These are phyloP conservation scores for Alfaro cultratus DNA, from an alignment of 2,797 vertebrate species.

Conservation along the genomic window DNA sequence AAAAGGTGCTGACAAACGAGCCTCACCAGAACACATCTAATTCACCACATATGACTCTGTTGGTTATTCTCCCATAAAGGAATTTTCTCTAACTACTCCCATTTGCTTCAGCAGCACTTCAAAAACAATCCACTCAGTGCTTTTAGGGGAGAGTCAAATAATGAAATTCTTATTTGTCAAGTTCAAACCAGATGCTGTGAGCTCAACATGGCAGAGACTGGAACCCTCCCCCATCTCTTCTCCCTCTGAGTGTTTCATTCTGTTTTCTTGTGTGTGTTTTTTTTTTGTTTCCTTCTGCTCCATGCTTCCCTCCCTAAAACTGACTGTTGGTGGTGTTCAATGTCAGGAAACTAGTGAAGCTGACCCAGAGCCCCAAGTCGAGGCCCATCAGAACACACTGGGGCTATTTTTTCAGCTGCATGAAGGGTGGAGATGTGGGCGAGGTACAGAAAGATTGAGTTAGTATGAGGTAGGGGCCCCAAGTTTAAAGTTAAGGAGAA, in stretches of 20 bases:
- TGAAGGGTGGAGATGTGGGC: constrained; percentile 34
- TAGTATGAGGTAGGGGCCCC: constrained; percentile 45
- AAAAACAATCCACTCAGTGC: constrained; percentile 62
- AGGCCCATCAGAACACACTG: constrained; percentile 63
- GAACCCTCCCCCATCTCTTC: constrained; percentile 4
- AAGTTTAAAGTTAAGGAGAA: constrained; percentile 21
- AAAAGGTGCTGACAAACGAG: background rate
- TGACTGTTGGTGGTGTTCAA: constrained; percentile 63
- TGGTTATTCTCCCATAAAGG: background rate
- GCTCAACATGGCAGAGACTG: constrained; percentile 41
- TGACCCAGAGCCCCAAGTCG: constrained; percentile 72
- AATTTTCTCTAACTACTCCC: constrained; percentile 23
- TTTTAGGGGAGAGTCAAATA: constrained; percentile 68
- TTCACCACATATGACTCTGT: background rate
- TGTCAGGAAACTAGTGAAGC: constrained; percentile 77
- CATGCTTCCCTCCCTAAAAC: constrained; percentile 48
- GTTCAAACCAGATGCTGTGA: constrained; percentile 69
- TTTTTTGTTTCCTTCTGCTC: constrained; percentile 18
- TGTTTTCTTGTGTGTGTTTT: background rate
- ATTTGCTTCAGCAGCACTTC: constrained; percentile 57
- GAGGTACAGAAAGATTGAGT: constrained; percentile 21
- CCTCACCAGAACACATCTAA: background rate
- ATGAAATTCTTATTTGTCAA: constrained; percentile 67
- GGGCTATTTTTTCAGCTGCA: constrained; percentile 82
- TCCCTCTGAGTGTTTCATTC: constrained; percentile 2